Evolutionary conservation across 2,888 invertebrate species (phyloP), one percentile per base, ranked within the genome.

Genomic region (Drosophila macrospina): DNA sequence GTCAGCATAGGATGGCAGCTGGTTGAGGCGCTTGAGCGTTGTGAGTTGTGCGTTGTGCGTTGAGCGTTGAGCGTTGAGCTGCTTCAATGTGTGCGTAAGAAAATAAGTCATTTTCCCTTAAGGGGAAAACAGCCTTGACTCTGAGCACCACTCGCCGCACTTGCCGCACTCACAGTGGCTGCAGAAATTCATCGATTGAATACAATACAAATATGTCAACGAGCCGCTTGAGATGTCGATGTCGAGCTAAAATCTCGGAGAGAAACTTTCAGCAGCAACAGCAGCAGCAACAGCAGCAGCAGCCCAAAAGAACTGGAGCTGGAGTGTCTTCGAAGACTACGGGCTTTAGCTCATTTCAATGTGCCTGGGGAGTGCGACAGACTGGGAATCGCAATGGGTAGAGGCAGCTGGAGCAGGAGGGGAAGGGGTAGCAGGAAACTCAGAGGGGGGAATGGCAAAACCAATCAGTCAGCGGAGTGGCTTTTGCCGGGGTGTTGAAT

Each of bases 171-270:
- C 45, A n/a, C 36, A 26, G 57, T 63, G 42, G 80, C 81, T 83
- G 79, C 79, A 76, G 82, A 77, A 86, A 88, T 88, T 82, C 86
- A 86, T 87, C 86, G 86, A 86, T 86, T 86, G 82, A 86, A 86
- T 88, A 86, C 86, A 86, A 89, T 88, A 87, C 87, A 88, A 85
- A 85, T 85, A 88, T 86, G 86, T 86, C 86, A 86, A 89, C 87
- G 86, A 86, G 86, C 80, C 89, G 85, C 86, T 86, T 86, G 87
- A 86, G 87, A 85, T 87, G 87, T 86, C 80, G 78, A 74, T 52
- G 74, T 69, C 66, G 81, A 63, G 64, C 62, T 64, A 67, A 85
- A 81, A 81, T 81, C 80, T 86, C 81, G 62, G 80, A 72, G 81
- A 50, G 63, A 62, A 66, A 74, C 70, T 75, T 75, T 70, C 42